These are phyloP conservation scores for Rhopilema esculentum DNA, from an alignment of 30 jellyfish, hydroid and myxozoan genomes.

Conservation along the genomic window DNA sequence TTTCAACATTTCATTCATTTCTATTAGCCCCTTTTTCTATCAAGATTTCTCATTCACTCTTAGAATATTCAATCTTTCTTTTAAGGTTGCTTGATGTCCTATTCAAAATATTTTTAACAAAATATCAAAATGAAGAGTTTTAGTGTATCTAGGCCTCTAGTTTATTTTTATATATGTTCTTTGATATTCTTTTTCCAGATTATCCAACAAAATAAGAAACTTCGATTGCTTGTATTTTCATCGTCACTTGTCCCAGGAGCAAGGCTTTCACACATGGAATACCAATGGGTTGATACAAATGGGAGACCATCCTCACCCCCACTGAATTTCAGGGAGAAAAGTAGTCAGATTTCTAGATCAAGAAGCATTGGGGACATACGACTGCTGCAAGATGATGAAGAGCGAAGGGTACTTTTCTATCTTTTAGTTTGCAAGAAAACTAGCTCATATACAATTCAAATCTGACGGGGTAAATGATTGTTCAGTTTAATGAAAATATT, in stretches of 20 bases:
- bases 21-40: too few relatives aligned
- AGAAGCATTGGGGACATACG: slow-evolving; percentile 57
- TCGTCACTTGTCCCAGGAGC: slow-evolving; percentile 81
- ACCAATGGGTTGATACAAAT: slow-evolving; percentile 88
- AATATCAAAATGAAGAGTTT: too few relatives aligned
- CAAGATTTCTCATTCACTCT: too few relatives aligned
- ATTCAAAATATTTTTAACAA: too few relatives aligned
- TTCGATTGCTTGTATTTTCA: slow-evolving; percentile 74
- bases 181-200: slow-evolving; percentile 24
- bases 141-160: background rate
- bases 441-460: background rate
- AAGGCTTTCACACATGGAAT: slow-evolving; percentile 72
- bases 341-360: slow-evolving; percentile 3
- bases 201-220: slow-evolving; percentile 66
- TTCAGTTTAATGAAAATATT: too few relatives aligned
- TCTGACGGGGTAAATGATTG: background rate
- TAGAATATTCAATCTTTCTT: too few relatives aligned
- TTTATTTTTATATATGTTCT: too few relatives aligned
- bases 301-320: slow-evolving; percentile 94
- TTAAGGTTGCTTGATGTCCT: too few relatives aligned
- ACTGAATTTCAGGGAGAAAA: slow-evolving; percentile 15
- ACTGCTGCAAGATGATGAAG: slow-evolving; percentile 72
- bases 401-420: slow-evolving; percentile 68
- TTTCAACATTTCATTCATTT: too few relatives aligned
- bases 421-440: too few relatives aligned